phyloP scores from a whole-genome alignment of 2,888 invertebrate species.

The Brassicogethes aeneus region DNA sequence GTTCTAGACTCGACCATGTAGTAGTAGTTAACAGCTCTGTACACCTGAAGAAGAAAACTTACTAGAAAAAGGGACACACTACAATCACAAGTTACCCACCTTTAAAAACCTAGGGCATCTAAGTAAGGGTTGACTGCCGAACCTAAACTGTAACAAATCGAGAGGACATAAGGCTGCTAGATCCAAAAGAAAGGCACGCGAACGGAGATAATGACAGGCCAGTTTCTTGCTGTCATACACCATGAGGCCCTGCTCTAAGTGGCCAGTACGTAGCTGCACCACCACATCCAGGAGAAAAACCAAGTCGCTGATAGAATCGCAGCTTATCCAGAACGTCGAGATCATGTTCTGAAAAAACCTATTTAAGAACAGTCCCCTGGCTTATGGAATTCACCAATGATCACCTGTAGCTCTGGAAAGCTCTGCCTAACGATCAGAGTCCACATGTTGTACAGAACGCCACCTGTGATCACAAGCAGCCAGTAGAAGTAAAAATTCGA shows the following conservation, averaged over 20 bases:
- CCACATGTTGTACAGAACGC: conserved; percentile 93
- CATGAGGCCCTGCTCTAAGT: conserved; percentile 90
- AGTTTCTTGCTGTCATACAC: conserved; percentile 87
- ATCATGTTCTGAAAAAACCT: conserved; percentile 43
- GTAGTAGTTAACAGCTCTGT: conserved; percentile 86
- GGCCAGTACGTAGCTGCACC: conserved; percentile 90
- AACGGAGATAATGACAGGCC: conserved; percentile 79
- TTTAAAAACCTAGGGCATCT: conserved; percentile 84
- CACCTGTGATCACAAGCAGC: conserved; percentile 80
- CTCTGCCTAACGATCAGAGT: conserved; percentile 91
- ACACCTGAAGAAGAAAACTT: conserved; percentile 55
- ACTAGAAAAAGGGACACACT: too few species aligned
- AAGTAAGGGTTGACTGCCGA: conserved; percentile 74
- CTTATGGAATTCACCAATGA: too few species aligned
- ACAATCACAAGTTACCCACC: too few species aligned
- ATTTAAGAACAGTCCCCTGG: too few species aligned
- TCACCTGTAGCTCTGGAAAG: conserved; percentile 78
- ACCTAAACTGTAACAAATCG: conserved; percentile 76
- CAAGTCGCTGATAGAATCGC: conserved; percentile 79
- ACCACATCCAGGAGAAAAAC: conserved; percentile 82
- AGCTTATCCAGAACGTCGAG: conserved; percentile 67
- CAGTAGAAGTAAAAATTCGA: conserved; percentile 95
- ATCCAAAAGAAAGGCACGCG: conserved; percentile 78
- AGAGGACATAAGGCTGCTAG: conserved; percentile 73
- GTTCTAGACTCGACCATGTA: conserved; percentile 95